Base-by-base conservation (phyloP, 2,888 invertebrate genomes). In the Campoplex nolae region DNA sequence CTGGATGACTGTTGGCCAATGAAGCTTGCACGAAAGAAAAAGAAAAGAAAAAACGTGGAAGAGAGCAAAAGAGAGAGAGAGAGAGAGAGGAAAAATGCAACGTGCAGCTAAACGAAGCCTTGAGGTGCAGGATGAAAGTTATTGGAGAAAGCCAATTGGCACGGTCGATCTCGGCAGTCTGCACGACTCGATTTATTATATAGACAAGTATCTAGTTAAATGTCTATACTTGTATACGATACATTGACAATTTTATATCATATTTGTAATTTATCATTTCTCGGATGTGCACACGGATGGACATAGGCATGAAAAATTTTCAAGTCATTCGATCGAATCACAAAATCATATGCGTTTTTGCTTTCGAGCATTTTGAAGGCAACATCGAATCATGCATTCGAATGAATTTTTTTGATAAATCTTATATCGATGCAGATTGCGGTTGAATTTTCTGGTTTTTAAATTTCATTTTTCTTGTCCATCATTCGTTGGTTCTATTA, bases 111-210 rank as follows among this genome's bases (percentile, higher is more conserved):
- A 78, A 79, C 85, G 79, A 85, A 88, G 90, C 88, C 90, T 91
- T 90, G 90, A 91, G 92, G 90, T 90, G 92, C 71, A 88, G 83
- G 91, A 94, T 94, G 94, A 94, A 94, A 94, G 94, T 94, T 93
- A 93, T 92, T 91, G 94, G 94, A 93, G 94, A 94, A 94, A 94
- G 94, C 93, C 93, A 92, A 93, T 94, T 92, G 93, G 92, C 92
- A 92, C 88, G 83, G 85, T 88, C 87, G 85, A 89, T 89, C 89
- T 87, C 86, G 84, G 86, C 88, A 74, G 35, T 70, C 67, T 71
- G 82, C 83, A 77, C 79, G 74, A 83, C 81, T 78, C 74, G 54
- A 65, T 42, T 42, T 68, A 78, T 58, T 68, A 58, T 70, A 73
- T 58, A 56, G 62, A 56, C 76, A 65, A n/a, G 48, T 48, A 65